Evolutionary conservation across 2,888 invertebrate species (phyloP).

Genomic region (Stenotaenia linearis): DNA sequence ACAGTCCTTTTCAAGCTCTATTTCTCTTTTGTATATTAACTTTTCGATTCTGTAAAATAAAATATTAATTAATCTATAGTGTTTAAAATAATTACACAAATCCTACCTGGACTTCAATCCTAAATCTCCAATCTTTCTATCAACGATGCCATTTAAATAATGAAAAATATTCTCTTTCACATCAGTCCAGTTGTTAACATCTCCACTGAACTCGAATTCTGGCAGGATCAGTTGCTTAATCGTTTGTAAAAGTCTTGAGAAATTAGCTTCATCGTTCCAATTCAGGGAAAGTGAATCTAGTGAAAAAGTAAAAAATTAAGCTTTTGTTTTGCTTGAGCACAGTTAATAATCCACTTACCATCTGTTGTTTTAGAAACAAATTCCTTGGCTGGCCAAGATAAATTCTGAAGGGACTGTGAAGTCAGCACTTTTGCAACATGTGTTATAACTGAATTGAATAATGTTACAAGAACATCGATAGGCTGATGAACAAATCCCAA

Average conservation of each 20-base stretch:
- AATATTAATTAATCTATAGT: background rate
- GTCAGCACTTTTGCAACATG: background rate
- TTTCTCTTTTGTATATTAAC: background rate
- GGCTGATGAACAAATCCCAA: background rate
- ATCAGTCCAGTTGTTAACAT: background rate
- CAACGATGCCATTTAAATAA: background rate
- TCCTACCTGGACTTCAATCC: background rate
- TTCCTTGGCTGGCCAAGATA: constrained; percentile 8
- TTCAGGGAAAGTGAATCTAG: background rate
- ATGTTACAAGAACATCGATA: background rate
- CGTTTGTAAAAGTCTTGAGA: background rate
- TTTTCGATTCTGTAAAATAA: background rate
- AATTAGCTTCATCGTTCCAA: background rate
- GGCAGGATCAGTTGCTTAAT: background rate
- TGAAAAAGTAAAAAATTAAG: background rate
- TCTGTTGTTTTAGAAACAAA: background rate
- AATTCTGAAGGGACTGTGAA: background rate
- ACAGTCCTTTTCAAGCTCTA: background rate
- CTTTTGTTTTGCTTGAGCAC: no score
- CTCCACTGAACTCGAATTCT: background rate
- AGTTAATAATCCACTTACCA: no score
- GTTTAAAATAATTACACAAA: background rate
- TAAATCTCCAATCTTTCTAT: background rate
- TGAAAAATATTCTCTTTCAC: background rate
- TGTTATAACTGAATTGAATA: background rate